A percentile compares a stretch with the other conserved stretches of the same genome.
These are phyloP conservation scores for Semicossyphus pulcher DNA, from an alignment of 2,113 vertebrate genomes.

Conservation along the genomic window DNA sequence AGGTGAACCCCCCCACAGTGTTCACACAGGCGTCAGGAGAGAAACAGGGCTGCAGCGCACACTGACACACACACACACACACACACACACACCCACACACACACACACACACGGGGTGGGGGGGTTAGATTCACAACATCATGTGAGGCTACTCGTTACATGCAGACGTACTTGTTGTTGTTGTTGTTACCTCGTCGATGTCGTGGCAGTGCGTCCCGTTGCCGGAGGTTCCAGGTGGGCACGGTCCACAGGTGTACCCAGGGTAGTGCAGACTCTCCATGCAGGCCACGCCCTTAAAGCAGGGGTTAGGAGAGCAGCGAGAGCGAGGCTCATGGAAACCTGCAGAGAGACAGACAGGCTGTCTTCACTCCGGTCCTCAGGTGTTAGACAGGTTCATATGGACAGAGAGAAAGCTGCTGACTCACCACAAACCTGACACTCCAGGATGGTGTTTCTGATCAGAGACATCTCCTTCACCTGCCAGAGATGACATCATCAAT, in stretches of 20 bases:
- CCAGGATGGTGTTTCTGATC: conserved; percentile 97
- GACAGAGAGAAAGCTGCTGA: neutral
- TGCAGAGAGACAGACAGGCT: conserved; percentile 55
- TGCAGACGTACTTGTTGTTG: too few relatives aligned
- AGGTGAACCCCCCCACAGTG: conserved; percentile 89
- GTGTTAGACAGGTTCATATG: fast-evolving
- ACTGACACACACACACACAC: conserved; percentile 43
- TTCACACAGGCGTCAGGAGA: conserved; percentile 89
- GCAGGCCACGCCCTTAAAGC: conserved; percentile 90
- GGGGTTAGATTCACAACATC: too few relatives aligned
- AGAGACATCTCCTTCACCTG: conserved; percentile 98
- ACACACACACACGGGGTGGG: too few relatives aligned
- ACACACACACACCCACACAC: neutral
- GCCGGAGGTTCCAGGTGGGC: conserved; percentile 89
- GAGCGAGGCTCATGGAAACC: conserved; percentile 95
- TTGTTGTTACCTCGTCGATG: conserved; percentile 87
- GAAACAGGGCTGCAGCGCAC: conserved; percentile 87
- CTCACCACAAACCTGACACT: conserved; percentile 99
- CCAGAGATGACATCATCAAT: neutral
- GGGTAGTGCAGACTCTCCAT: conserved; percentile 92
- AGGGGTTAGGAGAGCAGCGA: conserved; percentile 92
- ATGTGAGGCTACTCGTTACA: too few relatives aligned
- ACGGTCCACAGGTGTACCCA: conserved; percentile 93
- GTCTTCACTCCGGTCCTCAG: conserved; percentile 45
- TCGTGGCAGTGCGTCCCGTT: conserved; percentile 93